Evolutionary conservation across 2,113 vertebrate species (phyloP).

Genomic region (Coryphaenoides rupestris): DNA sequence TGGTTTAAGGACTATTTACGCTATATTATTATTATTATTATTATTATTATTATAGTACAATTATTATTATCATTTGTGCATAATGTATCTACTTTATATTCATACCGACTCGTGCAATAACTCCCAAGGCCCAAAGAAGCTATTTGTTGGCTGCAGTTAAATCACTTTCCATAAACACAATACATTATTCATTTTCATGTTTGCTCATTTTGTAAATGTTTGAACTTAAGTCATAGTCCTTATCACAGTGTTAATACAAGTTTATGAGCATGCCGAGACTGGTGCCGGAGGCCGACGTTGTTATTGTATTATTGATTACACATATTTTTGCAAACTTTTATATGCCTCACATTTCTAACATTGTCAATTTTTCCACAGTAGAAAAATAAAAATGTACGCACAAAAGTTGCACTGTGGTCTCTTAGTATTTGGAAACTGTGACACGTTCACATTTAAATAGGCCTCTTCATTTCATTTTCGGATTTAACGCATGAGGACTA

Average conservation of each 20-base stretch:
- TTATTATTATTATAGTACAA: not conserved
- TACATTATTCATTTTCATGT: not conserved
- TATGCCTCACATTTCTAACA: slow-evolving; percentile 31
- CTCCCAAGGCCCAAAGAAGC: slow-evolving; percentile 24
- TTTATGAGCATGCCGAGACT: slow-evolving; percentile 27
- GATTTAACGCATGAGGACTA: too few species aligned
- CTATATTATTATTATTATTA: not conserved
- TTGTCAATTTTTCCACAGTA: slow-evolving; percentile 63
- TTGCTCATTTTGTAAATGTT: not conserved
- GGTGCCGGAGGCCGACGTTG: not conserved
- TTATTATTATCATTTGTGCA: not conserved
- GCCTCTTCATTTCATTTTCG: too few species aligned
- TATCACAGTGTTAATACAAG: not conserved
- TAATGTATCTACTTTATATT: slow-evolving; percentile 19
- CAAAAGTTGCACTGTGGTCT: slow-evolving; percentile 1
- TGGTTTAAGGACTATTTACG: slow-evolving; percentile 72
- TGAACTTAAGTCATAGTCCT: not conserved
- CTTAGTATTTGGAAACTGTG: not conserved
- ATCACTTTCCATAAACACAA: slow-evolving; percentile 27
- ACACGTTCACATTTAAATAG: too few species aligned
- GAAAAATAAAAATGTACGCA: slow-evolving; percentile 53
- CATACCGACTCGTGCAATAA: slow-evolving; percentile 61
- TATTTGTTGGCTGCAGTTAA: slow-evolving; percentile 46
- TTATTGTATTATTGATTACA: slow-evolving; percentile 39
- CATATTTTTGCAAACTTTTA: slow-evolving; percentile 50